phyloP scores from a whole-genome alignment of 2,888 invertebrate species.

The Vanessa cardui region DNA sequence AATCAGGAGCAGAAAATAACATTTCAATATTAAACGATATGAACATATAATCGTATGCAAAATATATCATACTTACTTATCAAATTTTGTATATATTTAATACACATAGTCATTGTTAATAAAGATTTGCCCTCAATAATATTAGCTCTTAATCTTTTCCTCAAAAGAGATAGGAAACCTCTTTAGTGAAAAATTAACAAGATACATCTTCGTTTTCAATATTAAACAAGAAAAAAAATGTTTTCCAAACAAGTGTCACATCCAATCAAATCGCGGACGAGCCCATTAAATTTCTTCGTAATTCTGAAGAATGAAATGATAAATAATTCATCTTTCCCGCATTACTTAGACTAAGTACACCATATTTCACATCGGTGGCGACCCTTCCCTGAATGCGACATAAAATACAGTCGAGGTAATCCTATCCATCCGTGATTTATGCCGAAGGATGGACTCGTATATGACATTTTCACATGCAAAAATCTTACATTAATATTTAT shows the following conservation, averaged over 20 bases:
- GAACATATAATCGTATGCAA: too few species aligned
- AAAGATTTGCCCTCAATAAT: too few species aligned
- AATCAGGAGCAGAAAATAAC: too few species aligned
- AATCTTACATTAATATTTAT: slow-evolving; percentile 24
- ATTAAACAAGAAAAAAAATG: slow-evolving; percentile 11
- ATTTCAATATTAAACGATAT: too few species aligned
- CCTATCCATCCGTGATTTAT: slow-evolving; percentile 80
- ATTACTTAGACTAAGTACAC: slow-evolving; percentile 78
- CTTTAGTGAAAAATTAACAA: too few species aligned
- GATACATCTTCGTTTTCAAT: neutral
- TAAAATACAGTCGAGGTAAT: slow-evolving; percentile 79
- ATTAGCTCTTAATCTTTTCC: too few species aligned
- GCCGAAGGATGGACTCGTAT: slow-evolving; percentile 61
- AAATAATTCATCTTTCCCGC: slow-evolving; percentile 78
- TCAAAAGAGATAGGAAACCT: too few species aligned
- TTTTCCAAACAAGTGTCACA: slow-evolving; percentile 5
- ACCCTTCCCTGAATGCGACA: slow-evolving; percentile 75
- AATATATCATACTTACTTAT: too few species aligned
- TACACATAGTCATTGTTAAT: too few species aligned
- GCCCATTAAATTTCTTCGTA: slow-evolving; percentile 54
- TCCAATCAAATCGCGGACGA: slow-evolving; percentile 26
- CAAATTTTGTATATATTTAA: too few species aligned
- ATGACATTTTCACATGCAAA: slow-evolving; percentile 54
- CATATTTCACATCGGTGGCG: slow-evolving; percentile 71
- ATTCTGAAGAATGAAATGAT: slow-evolving; percentile 67